Evolutionary conservation across 2,888 invertebrate genomes (phyloP).

Genomic region (Lasioglossum oenotherae): DNA sequence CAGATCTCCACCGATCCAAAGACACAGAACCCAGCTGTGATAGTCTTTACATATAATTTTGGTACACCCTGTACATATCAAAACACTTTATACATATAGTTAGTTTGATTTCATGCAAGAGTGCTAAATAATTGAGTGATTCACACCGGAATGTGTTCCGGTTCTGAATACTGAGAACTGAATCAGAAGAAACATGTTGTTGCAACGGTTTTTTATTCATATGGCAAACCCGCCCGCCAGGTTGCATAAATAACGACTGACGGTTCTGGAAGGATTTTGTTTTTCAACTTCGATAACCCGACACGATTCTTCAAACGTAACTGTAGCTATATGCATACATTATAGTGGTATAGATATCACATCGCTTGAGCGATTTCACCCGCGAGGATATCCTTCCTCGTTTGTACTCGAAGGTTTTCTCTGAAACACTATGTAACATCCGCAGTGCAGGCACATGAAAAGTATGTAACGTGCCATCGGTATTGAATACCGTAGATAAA

Average conservation of each 20-base stretch:
- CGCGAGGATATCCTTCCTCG: conserved; percentile 48
- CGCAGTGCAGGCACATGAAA: conserved; percentile 27
- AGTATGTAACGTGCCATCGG: conserved; percentile 22
- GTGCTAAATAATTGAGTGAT: neutral
- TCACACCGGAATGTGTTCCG: neutral
- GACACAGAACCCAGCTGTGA: too few species aligned
- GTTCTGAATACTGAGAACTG: neutral
- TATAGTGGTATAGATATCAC: conserved; percentile 57
- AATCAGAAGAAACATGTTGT: neutral
- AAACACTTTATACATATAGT: too few species aligned
- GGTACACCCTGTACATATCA: too few species aligned
- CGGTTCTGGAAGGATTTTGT: conserved; percentile 24
- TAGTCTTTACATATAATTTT: too few species aligned
- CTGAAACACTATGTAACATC: conserved; percentile 35
- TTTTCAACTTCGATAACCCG: conserved; percentile 39
- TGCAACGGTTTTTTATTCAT: neutral
- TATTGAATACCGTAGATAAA: conserved; percentile 46
- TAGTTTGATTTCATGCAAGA: too few species aligned
- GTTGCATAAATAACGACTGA: conserved; percentile 22
- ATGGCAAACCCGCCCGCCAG: neutral
- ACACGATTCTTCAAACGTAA: conserved; percentile 53
- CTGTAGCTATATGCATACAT: conserved; percentile 50
- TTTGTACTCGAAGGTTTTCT: conserved; percentile 55
- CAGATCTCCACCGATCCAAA: too few species aligned
- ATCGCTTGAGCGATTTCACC: conserved; percentile 61